Evolutionary conservation across 2,113 vertebrate species (phyloP).

Genomic region (Zosterops pallidus): DNA sequence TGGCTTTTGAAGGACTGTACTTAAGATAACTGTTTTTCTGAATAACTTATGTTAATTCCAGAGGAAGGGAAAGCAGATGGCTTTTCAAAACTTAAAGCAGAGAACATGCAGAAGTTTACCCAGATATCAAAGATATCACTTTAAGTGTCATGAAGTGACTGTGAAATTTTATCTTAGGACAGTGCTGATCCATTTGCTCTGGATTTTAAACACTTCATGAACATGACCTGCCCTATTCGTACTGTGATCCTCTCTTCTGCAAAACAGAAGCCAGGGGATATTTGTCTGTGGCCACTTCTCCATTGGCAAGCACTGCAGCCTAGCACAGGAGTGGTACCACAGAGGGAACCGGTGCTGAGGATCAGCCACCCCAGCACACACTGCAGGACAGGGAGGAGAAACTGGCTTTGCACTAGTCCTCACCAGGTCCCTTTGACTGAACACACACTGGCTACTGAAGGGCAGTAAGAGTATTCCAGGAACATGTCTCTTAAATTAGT

Average conservation of each 20-base stretch:
- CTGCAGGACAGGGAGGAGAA: neutral
- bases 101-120: neutral
- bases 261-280: neutral
- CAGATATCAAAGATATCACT: neutral
- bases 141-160: neutral
- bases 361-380: rapidly evolving
- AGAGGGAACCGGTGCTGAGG: neutral
- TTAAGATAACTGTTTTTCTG: neutral
- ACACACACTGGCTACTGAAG: neutral
- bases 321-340: neutral
- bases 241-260: neutral
- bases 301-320: neutral
- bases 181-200: neutral
- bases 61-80: neutral
- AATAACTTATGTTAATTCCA: neutral
- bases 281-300: neutral
- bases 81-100: neutral
- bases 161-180: neutral
- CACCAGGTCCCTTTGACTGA: neutral
- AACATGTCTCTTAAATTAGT: neutral
- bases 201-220: neutral
- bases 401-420: neutral
- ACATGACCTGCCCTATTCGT: neutral
- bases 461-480: neutral
- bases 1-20: neutral